phyloP scores from a whole-genome alignment of 64 coral and sea anemone genomes.

The Montipora foliosa region DNA sequence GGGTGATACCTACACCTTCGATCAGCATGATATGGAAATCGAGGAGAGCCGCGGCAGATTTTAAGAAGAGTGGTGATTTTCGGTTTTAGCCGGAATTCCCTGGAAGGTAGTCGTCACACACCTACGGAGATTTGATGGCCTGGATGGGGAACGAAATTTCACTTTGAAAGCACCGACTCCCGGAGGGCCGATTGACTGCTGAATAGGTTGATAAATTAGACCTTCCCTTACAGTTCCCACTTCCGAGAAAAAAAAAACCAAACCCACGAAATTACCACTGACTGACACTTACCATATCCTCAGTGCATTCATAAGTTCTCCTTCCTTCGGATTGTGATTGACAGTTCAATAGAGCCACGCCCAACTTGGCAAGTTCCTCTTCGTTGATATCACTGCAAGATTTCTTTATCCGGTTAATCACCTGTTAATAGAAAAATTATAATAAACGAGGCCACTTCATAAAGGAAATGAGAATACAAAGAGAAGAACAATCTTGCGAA shows the following conservation, averaged over 20 bases:
- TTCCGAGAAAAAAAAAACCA: no score
- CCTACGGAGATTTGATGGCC: no score
- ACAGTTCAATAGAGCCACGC: constrained; percentile 93
- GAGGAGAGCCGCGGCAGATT: no score
- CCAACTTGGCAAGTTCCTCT: constrained; percentile 95
- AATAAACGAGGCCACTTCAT: background rate
- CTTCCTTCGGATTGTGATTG: constrained; percentile 95
- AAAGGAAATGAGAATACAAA: background rate
- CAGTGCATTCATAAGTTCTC: constrained; percentile 79
- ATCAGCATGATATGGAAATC: no score
- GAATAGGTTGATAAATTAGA: background rate
- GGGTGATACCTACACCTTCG: no score
- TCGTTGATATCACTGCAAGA: constrained; percentile 94
- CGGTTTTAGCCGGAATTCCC: no score
- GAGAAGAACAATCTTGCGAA: background rate
- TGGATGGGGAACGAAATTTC: no score
- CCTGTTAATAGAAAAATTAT: constrained; percentile 21
- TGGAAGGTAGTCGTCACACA: no score
- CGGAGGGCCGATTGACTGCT: background rate
- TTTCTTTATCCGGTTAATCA: constrained; percentile 94
- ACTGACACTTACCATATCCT: constrained; percentile 86
- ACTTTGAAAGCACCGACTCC: background rate
- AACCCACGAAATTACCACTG: background rate
- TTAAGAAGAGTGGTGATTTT: no score
- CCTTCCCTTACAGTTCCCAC: no score